Evolutionary conservation across 2,113 vertebrate species (phyloP), one percentile per base, ranked within the genome.

Genomic region (Azemiops feae): DNA sequence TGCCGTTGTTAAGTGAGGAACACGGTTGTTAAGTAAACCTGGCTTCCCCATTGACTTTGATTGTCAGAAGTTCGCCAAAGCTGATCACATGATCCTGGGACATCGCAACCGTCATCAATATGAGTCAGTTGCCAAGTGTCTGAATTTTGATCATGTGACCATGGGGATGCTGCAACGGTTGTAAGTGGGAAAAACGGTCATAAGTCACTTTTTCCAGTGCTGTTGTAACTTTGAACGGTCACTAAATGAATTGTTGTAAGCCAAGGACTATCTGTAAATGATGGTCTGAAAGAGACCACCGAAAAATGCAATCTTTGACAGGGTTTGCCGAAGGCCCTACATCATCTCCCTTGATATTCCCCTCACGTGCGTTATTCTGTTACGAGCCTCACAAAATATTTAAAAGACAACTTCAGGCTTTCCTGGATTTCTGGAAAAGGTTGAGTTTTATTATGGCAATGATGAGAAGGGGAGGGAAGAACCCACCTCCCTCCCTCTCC

Each of bases 381-480:
- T 3, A 0, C 92, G 93, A 87, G 25, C 7, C 90, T 94, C 91
- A 87, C 85, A 69, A 94, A 95, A 93, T 55, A 4, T 60, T 94
- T 94, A 92, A 94, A 95, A 92, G 92, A 92, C 90, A 93, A 91
- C 85, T 12, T 81, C 2, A 89, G 89, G 14, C 52, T 58, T 43
- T 54, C 2, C 1, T 53, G 94, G 91, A 92, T 96, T 95, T 92
- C 0, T 27, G 88, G 86, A 94, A 91, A 95, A 96, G 93, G 93
- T 18, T 95, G 60, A 94, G 93, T 92, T 92, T 92, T 96, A 92
- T 93, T 91, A 50, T 25, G 90, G 47, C 43, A 0, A 0, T 92
- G 92, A 91, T 92, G 94, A 93, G 55, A 47, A 1, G 50, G 47
- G 86, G 11, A 10, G n/a, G 4, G 25, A 23, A 30, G 18, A 93